Conservation (phyloP, 2,888 invertebrate species). For the Agrypnus murinus region DNA sequence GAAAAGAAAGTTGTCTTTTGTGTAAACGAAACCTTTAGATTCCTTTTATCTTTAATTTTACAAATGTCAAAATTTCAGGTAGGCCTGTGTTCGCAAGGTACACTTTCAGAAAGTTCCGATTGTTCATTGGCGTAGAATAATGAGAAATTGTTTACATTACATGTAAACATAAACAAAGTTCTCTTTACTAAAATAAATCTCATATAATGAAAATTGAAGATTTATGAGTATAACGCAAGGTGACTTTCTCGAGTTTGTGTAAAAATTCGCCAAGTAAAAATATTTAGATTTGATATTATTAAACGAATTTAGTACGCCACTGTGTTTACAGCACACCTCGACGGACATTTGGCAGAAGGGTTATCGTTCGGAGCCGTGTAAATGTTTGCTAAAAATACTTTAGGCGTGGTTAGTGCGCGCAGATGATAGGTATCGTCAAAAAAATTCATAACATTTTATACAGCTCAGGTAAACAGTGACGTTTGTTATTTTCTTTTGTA, state of each 20-base stretch:
- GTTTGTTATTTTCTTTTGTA: slow-evolving; percentile 1
- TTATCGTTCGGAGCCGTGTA: slow-evolving; percentile 43
- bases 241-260: slow-evolving; percentile 6
- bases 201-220: background rate
- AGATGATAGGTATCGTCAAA: slow-evolving; percentile 31
- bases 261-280: background rate
- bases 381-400: slow-evolving; percentile 48
- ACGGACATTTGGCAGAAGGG: slow-evolving; percentile 44
- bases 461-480: slow-evolving; percentile 35
- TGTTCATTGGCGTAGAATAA: slow-evolving; percentile 5
- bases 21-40: background rate
- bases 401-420: slow-evolving; percentile 38
- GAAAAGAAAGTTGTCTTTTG: background rate
- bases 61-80: slow-evolving; percentile 37
- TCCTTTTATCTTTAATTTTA: slow-evolving; percentile 13
- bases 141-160: background rate
- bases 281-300: slow-evolving; percentile 14
- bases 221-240: slow-evolving; percentile 1
- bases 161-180: background rate
- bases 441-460: slow-evolving; percentile 31
- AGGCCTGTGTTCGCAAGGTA: background rate
- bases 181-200: background rate
- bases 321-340: slow-evolving; percentile 37
- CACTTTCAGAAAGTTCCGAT: background rate
- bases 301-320: slow-evolving; percentile 39